A percentile compares a stretch with the other conserved stretches of the same genome.
Evolutionary conservation across 2,797 vertebrate genomes (phyloP).

Genomic region (Coregonus suidteri): DNA sequence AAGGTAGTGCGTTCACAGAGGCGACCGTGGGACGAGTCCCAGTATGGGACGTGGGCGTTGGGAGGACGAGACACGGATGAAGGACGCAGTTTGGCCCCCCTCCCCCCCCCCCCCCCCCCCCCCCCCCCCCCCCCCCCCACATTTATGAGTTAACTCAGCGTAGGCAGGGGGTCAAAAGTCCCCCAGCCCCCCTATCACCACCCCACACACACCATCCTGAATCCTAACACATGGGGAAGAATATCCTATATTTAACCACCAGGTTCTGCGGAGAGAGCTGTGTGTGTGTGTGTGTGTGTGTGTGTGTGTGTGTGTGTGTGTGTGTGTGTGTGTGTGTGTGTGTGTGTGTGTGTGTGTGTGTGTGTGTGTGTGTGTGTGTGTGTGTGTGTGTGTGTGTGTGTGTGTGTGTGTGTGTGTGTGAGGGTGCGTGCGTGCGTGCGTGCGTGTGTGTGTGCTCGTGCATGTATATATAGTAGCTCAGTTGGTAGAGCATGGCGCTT

Average conservation of each 20-base stretch:
- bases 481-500: too few species aligned
- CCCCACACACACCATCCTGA: conserved; percentile 38
- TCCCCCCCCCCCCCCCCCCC: conserved; percentile 40
- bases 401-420: too few species aligned
- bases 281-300: conserved; percentile 43
- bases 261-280: conserved; percentile 65
- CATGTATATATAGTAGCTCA: background rate
- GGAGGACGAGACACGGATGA: conserved; percentile 40
- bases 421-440: too few species aligned
- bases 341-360: too few species aligned
- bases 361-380: too few species aligned
- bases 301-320: conserved; percentile 40
- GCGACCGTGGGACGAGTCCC: conserved; percentile 46
- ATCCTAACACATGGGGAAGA: conserved; percentile 70
- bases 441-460: conserved; percentile 29
- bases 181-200: conserved; percentile 54
- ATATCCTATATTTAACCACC: conserved; percentile 83
- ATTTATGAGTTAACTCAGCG: conserved; percentile 74
- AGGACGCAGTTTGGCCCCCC: conserved; percentile 47
- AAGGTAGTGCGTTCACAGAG: conserved; percentile 32
- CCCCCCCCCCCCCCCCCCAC: conserved; percentile 51
- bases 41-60: conserved; percentile 56
- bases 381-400: too few species aligned
- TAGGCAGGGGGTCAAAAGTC: conserved; percentile 75
- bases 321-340: too few species aligned